Evolutionary conservation across 2,113 vertebrate species (phyloP), one percentile per base, ranked within the genome.

Genomic region (Empidonax traillii): DNA sequence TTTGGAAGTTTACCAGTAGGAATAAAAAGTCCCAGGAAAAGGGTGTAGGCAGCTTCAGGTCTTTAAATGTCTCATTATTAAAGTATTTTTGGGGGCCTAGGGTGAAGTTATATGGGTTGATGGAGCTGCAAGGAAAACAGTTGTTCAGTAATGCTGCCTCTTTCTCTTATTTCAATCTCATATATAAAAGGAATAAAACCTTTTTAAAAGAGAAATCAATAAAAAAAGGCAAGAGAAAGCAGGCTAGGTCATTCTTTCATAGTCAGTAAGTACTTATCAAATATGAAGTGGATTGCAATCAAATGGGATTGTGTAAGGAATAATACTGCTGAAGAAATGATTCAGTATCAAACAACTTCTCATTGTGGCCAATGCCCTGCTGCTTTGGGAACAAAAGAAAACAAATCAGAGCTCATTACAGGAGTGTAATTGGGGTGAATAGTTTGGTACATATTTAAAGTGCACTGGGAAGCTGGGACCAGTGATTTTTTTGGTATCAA

Each of bases 361-460:
- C 41, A 30, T 80, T 90, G 58, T 85, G 78, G 68, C 77, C 78
- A 69, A 78, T 84, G 82, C 89, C 88, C 86, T 79, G 75, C 85
- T 89, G 81, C 78, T 91, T 91, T 73, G 80, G 85, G 92, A 89
- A 93, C 30, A 94, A 86, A 96, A 69, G 2, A 79, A 90, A 96
- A 91, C 93, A 95, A 93, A 95, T 94, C 78, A 47, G 94, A 96
- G 84, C 84, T 76, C 51, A 65, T 96, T 95, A 91, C 91, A 68
- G 13, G 84, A 85, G 72, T 71, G 69, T 97, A 96, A 96, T 94
- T 96, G 96, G 90, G 94, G 96, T 92, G 93, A 96, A 94, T 55
- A 91, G 80, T 97, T 95, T 1, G 5, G 90, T 74, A 78, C 19
- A 10, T 76, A 76, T 95, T 92, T 91, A 95, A 93, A 95, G 72